Evolutionary conservation across 2,888 invertebrate genomes (phyloP).

Genomic region (Xanthia icteritia): DNA sequence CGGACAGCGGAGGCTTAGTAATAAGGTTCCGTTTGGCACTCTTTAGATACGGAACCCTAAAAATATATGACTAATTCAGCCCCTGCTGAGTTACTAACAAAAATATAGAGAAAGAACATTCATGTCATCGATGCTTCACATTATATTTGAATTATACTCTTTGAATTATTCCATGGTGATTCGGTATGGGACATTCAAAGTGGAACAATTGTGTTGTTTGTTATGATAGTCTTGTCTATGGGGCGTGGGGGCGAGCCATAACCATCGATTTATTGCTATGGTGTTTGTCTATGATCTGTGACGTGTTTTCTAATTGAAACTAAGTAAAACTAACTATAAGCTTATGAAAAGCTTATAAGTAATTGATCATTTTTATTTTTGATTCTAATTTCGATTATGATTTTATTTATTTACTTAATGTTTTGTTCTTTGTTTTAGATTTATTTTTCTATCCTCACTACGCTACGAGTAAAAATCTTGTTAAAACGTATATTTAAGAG

Average conservation of each 20-base stretch:
- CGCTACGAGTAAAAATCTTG: too few relatives aligned
- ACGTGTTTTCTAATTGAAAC: constrained; percentile 27
- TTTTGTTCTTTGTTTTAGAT: too few relatives aligned
- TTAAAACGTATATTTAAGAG: too few relatives aligned
- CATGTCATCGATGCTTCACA: constrained; percentile 38
- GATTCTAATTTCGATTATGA: too few relatives aligned
- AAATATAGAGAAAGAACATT: constrained; percentile 3
- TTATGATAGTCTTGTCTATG: constrained; percentile 48
- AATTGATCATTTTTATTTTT: too few relatives aligned
- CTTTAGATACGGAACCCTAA: too few relatives aligned
- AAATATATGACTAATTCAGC: background rate
- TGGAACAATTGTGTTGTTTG: constrained; percentile 59
- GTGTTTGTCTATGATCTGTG: constrained; percentile 38
- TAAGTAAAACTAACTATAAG: too few relatives aligned
- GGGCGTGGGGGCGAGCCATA: constrained; percentile 49
- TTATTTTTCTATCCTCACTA: too few relatives aligned
- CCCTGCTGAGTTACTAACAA: constrained; percentile 29
- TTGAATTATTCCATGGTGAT: constrained; percentile 40
- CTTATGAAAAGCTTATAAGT: too few relatives aligned
- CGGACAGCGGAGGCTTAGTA: too few relatives aligned
- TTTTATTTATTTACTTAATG: too few relatives aligned
- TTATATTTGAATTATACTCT: constrained; percentile 49
- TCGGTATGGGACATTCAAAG: constrained; percentile 26
- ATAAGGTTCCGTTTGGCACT: too few relatives aligned
- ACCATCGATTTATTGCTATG: constrained; percentile 46